phyloP scores from a whole-genome alignment of 2,888 invertebrate genomes.

The Rhimphoctona megacephalus region DNA sequence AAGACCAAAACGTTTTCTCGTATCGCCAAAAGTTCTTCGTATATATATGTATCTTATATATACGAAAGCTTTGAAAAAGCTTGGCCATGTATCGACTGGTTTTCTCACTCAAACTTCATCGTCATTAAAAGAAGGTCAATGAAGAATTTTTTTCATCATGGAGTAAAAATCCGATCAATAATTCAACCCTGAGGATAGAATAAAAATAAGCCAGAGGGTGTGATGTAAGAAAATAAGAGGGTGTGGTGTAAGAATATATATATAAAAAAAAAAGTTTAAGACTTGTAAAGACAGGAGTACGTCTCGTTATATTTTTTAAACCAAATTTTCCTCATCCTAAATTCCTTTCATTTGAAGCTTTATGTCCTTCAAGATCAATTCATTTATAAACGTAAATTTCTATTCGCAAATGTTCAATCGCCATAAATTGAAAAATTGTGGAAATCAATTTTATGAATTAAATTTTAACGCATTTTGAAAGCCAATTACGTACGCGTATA shows the following conservation, averaged over 20 bases:
- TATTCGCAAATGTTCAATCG: neutral
- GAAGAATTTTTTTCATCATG: slow-evolving; percentile 11
- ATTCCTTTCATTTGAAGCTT: neutral
- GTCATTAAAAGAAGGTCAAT: slow-evolving; percentile 3
- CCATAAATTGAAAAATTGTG: neutral
- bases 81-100: slow-evolving; percentile 6
- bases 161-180: slow-evolving; percentile 4
- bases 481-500: neutral
- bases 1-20: neutral
- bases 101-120: slow-evolving; percentile 17
- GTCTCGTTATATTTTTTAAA: neutral
- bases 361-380: neutral
- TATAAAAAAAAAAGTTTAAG: slow-evolving; percentile 2
- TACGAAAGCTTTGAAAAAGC: slow-evolving; percentile 35
- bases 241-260: slow-evolving; percentile 17
- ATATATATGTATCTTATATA: slow-evolving; percentile 11
- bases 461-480: neutral
- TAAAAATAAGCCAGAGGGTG: neutral
- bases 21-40: slow-evolving; percentile 1
- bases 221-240: slow-evolving; percentile 16
- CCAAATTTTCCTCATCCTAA: neutral
- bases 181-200: neutral
- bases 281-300: neutral
- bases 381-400: neutral
- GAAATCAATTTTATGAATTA: neutral